Conservation (phyloP, 2,888 invertebrate genomes). For the Drosophila paranaensis region DNA sequence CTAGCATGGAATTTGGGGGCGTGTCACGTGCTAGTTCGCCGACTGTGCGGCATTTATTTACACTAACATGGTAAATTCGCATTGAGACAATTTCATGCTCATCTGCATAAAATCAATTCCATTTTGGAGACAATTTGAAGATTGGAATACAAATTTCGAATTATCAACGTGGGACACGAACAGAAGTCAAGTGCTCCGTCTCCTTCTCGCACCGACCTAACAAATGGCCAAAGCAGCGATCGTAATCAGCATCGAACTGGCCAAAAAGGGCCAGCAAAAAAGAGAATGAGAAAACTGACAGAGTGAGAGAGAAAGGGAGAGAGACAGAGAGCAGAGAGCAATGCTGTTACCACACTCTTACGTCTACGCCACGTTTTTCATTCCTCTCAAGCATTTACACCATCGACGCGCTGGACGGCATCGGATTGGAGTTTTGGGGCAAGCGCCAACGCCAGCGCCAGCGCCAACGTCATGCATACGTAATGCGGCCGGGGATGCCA, state of each 20-base stretch:
- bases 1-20: too few relatives aligned
- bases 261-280: slow-evolving; percentile 25
- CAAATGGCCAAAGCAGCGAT: slow-evolving; percentile 67
- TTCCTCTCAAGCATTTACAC: slow-evolving; percentile 69
- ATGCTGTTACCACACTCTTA: neutral
- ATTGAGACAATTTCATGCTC: slow-evolving; percentile 84
- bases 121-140: slow-evolving; percentile 85
- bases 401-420: slow-evolving; percentile 55
- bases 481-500: slow-evolving; percentile 77
- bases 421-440: slow-evolving; percentile 33
- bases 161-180: slow-evolving; percentile 81
- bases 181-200: slow-evolving; percentile 29
- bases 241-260: slow-evolving; percentile 77
- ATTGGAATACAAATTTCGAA: slow-evolving; percentile 85
- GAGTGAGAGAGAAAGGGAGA: neutral
- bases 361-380: slow-evolving; percentile 47
- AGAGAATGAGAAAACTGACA: neutral
- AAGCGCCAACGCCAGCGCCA: slow-evolving; percentile 26
- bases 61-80: slow-evolving; percentile 76
- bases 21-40: slow-evolving; percentile 48
- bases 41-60: slow-evolving; percentile 72
- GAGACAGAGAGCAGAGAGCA: neutral
- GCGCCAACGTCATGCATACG: slow-evolving; percentile 76
- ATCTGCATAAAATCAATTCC: slow-evolving; percentile 85
- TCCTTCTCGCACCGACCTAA: slow-evolving; percentile 34